A percentile compares a stretch with the other conserved stretches of the same genome.
phyloP scores from a whole-genome alignment of 2,888 invertebrate genomes.

The Scelioninae gen. 2 region DNA sequence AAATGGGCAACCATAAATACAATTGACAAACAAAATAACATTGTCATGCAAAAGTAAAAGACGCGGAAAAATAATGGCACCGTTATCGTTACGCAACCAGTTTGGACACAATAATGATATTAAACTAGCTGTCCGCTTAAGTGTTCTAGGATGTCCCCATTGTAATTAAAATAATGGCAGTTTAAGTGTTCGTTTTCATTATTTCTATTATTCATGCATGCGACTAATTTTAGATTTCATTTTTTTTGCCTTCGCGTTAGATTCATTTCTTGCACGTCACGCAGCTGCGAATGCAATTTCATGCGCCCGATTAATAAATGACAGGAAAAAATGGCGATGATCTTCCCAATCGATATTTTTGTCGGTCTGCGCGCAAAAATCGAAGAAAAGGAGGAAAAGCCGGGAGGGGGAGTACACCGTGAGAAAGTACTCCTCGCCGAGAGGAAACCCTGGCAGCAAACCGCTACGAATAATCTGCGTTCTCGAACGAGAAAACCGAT shows the following conservation, averaged over 20 bases:
- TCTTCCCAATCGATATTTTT: conserved; percentile 41
- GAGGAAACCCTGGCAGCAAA: conserved; percentile 40
- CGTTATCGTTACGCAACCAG: too few species aligned
- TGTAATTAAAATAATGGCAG: too few species aligned
- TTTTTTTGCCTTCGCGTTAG: background rate
- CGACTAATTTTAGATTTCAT: background rate
- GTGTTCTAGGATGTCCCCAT: too few species aligned
- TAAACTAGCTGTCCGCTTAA: too few species aligned
- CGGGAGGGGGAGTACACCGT: conserved; percentile 3
- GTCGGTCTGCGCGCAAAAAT: conserved; percentile 18
- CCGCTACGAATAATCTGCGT: conserved; percentile 46
- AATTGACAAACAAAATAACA: too few species aligned
- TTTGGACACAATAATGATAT: too few species aligned
- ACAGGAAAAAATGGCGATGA: background rate
- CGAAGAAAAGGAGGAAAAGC: conserved; percentile 5
- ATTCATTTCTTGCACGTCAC: background rate
- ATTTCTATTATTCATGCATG: too few species aligned
- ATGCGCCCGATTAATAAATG: conserved; percentile 9
- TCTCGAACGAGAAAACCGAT: conserved; percentile 36
- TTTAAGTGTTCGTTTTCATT: background rate
- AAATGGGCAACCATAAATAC: too few species aligned
- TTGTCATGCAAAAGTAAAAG: too few species aligned
- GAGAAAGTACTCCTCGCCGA: conserved; percentile 30
- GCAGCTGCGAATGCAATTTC: background rate
- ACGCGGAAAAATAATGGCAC: too few species aligned